Base-by-base conservation (phyloP, 35 echinoderm and acorn worm genomes). In the Anneissia japonica region DNA sequence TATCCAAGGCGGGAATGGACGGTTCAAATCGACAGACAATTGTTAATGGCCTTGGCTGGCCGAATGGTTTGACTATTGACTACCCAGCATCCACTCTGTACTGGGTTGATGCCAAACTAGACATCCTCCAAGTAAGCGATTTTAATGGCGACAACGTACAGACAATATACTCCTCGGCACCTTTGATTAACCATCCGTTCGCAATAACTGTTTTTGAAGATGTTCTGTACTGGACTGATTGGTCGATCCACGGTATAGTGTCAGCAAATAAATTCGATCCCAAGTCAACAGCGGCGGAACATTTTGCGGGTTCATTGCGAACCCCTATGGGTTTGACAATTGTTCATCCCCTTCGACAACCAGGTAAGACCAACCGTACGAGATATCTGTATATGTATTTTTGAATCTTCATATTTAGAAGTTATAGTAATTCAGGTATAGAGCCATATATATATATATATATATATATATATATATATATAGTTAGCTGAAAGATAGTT, bases 41-140 rank as follows among this genome's bases (percentile, higher is more conserved):
- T 0, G 79, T 81, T 0, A 26, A 10, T 39, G 17, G 40, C 34
- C 35, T 81, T 26, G 3, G 23, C 35, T 81, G 79, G 79, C 79
- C 79, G 0, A 81, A 81, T 30, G 79, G 79, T 4, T 7, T 81
- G 35, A 37, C 79, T 37, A 81, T 81, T 81, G 79, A 81, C 79
- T 64, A 16, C 51, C 51, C 21, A 9, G 51, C 51, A 26, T 64
- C 51, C 6, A 6, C 6, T 12, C 51, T 64, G 1, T 64, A 64
- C 26, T 64, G 51, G 51, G 26, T 64, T 64, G 51, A 64, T 64
- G 51, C 51, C 51, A 64, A 64, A 23, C 1, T 12, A 23, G 26
- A 64, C 1, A 16, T 64, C 51, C 11, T 64, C 0, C 35, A 39
- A 39, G 38, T 36, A 26, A 30, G 32, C 38, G 79, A 39, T n/a